Conservation (phyloP, 2,888 invertebrate genomes). For the Ichneumon xanthorius region DNA sequence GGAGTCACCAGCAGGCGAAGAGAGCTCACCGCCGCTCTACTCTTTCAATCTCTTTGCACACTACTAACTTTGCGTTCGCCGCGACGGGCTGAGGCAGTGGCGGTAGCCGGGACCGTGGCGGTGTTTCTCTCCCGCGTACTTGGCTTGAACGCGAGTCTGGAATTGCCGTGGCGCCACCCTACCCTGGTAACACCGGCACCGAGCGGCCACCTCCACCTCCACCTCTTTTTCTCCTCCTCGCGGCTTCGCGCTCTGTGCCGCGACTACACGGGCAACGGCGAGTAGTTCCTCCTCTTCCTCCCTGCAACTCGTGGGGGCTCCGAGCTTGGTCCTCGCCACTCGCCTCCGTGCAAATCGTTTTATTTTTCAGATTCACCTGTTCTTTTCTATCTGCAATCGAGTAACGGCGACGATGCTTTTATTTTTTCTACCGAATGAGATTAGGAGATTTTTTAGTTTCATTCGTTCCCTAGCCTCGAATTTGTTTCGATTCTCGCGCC, state of each 20-base stretch:
- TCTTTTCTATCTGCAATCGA: neutral
- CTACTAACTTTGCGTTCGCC: conserved; percentile 43
- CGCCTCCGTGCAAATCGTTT: conserved; percentile 20
- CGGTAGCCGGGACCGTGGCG: conserved; percentile 59
- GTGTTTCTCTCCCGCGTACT: conserved; percentile 77
- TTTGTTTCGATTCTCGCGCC: conserved; percentile 42
- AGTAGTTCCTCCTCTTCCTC: conserved; percentile 56
- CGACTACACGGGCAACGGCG: conserved; percentile 20
- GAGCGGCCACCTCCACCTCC: conserved; percentile 74
- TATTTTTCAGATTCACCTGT: neutral
- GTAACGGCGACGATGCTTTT: neutral
- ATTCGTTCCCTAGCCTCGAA: conserved; percentile 48
- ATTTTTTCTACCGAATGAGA: neutral
- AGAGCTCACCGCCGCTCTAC: conserved; percentile 38
- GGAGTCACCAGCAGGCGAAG: conserved; percentile 21
- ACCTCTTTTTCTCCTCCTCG: conserved; percentile 68
- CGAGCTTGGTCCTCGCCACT: conserved; percentile 27
- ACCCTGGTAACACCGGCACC: conserved; percentile 71
- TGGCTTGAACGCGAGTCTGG: conserved; percentile 83
- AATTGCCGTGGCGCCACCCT: conserved; percentile 84
- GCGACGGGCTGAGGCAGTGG: conserved; percentile 56
- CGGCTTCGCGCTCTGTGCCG: conserved; percentile 49
- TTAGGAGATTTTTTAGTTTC: conserved; percentile 23
- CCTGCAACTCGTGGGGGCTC: conserved; percentile 46
- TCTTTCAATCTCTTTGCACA: conserved; percentile 73